Conservation (phyloP, 2,888 invertebrate species). For the Invenusta paracnida region DNA sequence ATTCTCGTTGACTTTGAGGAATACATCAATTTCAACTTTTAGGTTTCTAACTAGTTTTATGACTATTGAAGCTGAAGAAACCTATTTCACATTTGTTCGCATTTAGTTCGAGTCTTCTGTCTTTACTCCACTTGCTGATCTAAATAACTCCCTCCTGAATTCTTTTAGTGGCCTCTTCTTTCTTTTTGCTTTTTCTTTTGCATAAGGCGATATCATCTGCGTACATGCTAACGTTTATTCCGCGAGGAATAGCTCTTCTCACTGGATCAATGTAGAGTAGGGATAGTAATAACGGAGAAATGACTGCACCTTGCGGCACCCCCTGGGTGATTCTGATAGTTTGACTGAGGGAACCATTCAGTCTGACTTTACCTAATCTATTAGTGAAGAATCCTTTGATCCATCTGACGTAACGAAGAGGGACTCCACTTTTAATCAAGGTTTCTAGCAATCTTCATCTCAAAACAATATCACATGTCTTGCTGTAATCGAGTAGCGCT, state of each 20-base stretch:
- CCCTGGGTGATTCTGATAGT: background rate
- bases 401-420: background rate
- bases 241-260: background rate
- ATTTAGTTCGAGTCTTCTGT: background rate
- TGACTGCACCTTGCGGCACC: background rate
- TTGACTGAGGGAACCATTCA: too few species aligned
- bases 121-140: background rate
- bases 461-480: background rate
- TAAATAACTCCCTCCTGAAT: background rate
- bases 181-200: background rate
- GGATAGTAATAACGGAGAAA: background rate
- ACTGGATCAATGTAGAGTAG: background rate
- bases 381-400: background rate
- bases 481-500: background rate
- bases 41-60: background rate
- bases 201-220: background rate
- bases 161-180: background rate
- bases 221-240: background rate
- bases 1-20: background rate
- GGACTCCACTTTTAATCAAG: background rate
- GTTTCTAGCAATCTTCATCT: background rate
- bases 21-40: background rate
- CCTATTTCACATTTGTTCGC: background rate
- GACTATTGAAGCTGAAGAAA: background rate
- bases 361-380: background rate